Evolutionary conservation across 2,888 invertebrate genomes (phyloP), one percentile per base, ranked within the genome.

Genomic region (Liodrosophila aerea): DNA sequence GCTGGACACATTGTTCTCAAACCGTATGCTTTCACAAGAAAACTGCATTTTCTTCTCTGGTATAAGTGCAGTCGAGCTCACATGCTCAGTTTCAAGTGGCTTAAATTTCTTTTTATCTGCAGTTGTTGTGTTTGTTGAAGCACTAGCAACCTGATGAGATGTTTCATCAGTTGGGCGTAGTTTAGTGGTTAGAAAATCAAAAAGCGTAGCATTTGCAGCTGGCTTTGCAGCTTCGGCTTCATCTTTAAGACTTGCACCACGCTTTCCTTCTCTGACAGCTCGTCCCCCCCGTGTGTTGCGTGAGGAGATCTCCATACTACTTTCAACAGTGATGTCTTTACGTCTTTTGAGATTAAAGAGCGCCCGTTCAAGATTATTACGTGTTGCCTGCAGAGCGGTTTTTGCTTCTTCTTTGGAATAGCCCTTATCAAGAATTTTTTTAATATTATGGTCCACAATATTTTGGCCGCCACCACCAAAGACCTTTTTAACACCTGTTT

Each of bases 131-230:
- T 64, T 33, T 11, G 30, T 3, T 15, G 51, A 34, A 7, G 63
- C 43, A 1, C 22, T 44, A 5, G 41, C 30, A 8, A 12, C 4
- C 27, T 65, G 40, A 27, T 51, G 30, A 12, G 64, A 41, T 37
- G 64, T 34, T 47, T 64, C 64, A 16, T 64, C 66, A 7, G 64
- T 43, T 27, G 75, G 45, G 45, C 87, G 88, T 7, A 96, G 90
- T 90, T 96, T 96, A 80, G 95, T 94, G 87, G 96, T 95, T 7
- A 96, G 91, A 87, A 95, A 96, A 88, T 95, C 95, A 88, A 96
- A 96, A 1, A 96, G 90, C 0, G 95, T 95, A 1, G 96, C 93
- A 90, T 94, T 94, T 37, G 94, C 94, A 8, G 95, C 94, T 0
- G 96, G 96, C 88, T 95, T 96, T 5, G 93, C 92, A 1, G 91